Conservation (phyloP, 2,113 vertebrate species). For the Pelodiscus sinensis region DNA sequence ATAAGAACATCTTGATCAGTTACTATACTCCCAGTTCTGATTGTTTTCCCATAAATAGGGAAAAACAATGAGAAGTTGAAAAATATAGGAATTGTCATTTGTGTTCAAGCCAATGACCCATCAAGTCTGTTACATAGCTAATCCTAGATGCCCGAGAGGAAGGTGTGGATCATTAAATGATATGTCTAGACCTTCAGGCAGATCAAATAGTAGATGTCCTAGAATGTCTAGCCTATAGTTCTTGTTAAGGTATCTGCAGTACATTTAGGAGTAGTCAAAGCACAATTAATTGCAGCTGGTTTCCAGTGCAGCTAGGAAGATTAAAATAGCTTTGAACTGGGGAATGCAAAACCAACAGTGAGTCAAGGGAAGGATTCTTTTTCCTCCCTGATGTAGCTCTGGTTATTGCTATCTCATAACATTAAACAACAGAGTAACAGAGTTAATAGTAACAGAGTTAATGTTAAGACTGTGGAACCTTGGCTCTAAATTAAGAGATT, state of each 20-base stretch:
- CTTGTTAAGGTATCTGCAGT: neutral
- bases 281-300: accelerated
- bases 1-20: neutral
- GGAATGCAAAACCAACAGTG: neutral
- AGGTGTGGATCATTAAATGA: neutral
- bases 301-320: neutral
- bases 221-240: neutral
- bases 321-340: neutral
- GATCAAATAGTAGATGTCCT: neutral
- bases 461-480: neutral
- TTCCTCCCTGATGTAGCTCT: neutral
- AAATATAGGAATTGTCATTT: accelerated
- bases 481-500: neutral
- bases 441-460: neutral
- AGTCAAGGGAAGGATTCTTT: accelerated
- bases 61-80: neutral
- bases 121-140: neutral
- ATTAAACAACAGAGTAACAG: neutral
- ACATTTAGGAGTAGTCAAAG: neutral
- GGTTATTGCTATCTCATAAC: neutral
- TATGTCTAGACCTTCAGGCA: neutral
- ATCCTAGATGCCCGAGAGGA: neutral
- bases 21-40: neutral
- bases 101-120: neutral
- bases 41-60: neutral